Conservation (phyloP, 2,888 invertebrate species). For the Thecocarcelia acutangulata region DNA sequence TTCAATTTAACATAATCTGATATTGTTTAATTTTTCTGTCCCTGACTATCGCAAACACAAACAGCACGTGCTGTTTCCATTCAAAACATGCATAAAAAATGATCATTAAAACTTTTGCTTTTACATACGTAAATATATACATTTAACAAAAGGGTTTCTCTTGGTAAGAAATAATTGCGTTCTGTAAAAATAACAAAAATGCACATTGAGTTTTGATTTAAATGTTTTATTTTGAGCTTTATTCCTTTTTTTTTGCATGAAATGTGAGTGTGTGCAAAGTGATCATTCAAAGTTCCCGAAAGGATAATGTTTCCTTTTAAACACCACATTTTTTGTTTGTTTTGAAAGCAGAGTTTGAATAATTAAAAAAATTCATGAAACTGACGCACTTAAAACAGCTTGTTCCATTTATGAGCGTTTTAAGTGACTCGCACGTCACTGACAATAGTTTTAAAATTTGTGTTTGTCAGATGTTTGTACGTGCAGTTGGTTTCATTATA, state of each 20-base stretch:
- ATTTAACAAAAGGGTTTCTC: constrained; percentile 32
- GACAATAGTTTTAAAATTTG: not conserved
- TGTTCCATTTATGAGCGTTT: not conserved
- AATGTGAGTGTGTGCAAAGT: constrained; percentile 11
- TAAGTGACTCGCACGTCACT: constrained; percentile 6
- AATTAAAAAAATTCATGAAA: constrained; percentile 54
- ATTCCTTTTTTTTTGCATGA: constrained; percentile 53
- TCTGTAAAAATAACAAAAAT: constrained; percentile 4
- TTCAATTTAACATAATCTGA: not conserved
- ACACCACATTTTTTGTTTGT: not conserved
- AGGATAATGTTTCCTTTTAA: constrained; percentile 44
- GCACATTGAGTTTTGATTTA: constrained; percentile 65
- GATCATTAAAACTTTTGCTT: constrained; percentile 21
- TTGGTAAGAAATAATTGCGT: constrained; percentile 28
- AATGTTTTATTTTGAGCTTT: constrained; percentile 54
- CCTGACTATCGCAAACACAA: constrained; percentile 36
- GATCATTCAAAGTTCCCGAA: constrained; percentile 49
- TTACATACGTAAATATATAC: not conserved
- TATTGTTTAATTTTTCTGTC: constrained; percentile 3
- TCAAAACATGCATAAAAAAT: constrained; percentile 11
- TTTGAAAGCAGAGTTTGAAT: constrained; percentile 58
- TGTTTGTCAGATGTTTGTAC: not conserved
- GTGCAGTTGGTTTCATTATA: constrained; percentile 21
- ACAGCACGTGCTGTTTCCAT: constrained; percentile 61
- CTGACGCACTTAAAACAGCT: constrained; percentile 37